Base-by-base conservation (phyloP, 2,888 invertebrate species). In the Phasia obesa region DNA sequence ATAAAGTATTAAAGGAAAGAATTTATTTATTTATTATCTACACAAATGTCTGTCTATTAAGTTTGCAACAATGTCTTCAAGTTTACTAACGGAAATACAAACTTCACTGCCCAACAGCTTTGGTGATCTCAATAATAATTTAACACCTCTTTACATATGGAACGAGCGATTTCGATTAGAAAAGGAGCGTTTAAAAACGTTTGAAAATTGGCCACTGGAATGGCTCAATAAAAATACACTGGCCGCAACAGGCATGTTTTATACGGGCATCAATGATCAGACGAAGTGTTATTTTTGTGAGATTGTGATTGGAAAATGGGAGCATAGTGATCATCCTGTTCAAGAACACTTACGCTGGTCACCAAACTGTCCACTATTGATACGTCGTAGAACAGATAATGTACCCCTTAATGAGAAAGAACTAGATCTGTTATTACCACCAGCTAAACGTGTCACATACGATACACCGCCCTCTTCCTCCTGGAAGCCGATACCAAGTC, bases 161-260 rank as follows among this genome's bases (percentile, higher is more conserved):
- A 42, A 85, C 42, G 89, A 91, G 27, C 92, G 92, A 84, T 93
- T 93, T 92, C 92, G 92, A 79, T 91, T 91, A 47, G 94, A 95
- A 88, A 92, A 92, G 17, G 93, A 94, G 80, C 93, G 96, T 76
- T 90, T 95, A 47, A 93, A 93, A 86, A 94, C 95, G 4, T 96
- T 93, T 88, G 92, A 91, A 57, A 89, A 92, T 59, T 97, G 96
- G 96, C 95, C 95, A 0, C 87, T 91, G 35, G 93, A 94, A 0
- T 90, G 87, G 86, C 85, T 90, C 64, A 86, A 89, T 71, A 88
- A 86, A 59, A 91, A 92, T 55, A 92, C 92, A 49, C 92, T 97
- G 85, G 97, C 97, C 0, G 92, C 93, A 60, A 95, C 95, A 81
- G 97, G 97, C 17, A 97, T 98, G 91, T 97, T 95, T 90, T 97